Percentiles rank a stretch among this genome's conserved stretches.
These are phyloP conservation scores for Meloe dianella DNA, from an alignment of 2,888 invertebrate species.

Conservation along the genomic window DNA sequence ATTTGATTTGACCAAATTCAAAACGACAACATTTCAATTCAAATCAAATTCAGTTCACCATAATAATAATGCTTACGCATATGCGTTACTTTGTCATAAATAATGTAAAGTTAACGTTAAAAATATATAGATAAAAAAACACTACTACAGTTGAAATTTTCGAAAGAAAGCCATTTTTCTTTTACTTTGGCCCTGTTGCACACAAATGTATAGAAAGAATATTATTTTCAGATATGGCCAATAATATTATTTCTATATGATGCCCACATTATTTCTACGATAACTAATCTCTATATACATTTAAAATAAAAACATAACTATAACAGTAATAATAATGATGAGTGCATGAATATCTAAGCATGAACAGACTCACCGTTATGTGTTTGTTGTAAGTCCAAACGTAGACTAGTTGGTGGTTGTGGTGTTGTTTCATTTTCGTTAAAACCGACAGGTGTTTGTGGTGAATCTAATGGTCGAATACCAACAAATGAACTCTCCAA, in stretches of 20 bases:
- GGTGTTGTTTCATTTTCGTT: constrained; percentile 53
- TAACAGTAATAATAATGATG: constrained; percentile 3
- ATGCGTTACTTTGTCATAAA: no score
- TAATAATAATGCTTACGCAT: not conserved
- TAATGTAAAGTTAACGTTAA: not conserved
- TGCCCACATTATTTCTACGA: not conserved
- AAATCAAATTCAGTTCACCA: not conserved
- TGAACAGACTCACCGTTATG: constrained; percentile 62
- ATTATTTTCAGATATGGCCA: not conserved
- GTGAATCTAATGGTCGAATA: constrained; percentile 83
- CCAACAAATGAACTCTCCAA: constrained; percentile 91
- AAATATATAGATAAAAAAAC: not conserved
- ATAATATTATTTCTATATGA: not conserved
- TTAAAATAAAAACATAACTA: constrained; percentile 8
- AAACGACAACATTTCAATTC: not conserved
- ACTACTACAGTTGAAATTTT: not conserved
- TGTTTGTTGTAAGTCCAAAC: constrained; percentile 61
- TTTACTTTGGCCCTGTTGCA: constrained; percentile 5
- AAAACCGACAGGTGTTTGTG: constrained; percentile 72
- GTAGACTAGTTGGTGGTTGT: constrained; percentile 58
- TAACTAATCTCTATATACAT: not conserved
- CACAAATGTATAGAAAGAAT: not conserved
- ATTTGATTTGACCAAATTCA: not conserved
- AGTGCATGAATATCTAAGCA: constrained; percentile 40
- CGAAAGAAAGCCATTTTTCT: no score